Conservation (phyloP, 2,113 vertebrate species). For the Empidonax traillii region DNA sequence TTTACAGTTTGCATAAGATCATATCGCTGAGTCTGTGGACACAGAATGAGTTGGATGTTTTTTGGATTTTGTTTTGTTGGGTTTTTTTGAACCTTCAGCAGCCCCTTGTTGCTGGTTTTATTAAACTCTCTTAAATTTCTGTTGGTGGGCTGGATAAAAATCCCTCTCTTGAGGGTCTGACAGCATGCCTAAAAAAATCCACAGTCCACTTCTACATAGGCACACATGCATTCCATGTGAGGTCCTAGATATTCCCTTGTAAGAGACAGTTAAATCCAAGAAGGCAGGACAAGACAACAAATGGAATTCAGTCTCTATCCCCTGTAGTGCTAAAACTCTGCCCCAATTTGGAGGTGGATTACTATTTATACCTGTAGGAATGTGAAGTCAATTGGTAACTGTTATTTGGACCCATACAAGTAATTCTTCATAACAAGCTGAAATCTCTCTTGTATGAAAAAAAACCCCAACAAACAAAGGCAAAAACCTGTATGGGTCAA, state of each 20-base stretch:
- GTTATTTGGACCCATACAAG: not conserved
- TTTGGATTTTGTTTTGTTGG: not conserved
- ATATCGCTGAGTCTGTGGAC: not conserved
- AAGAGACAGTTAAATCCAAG: constrained; percentile 26
- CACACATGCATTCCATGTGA: not conserved
- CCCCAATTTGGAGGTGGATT: not conserved
- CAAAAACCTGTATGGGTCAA: constrained; percentile 29
- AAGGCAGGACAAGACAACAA: not conserved
- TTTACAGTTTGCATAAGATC: constrained; percentile 15
- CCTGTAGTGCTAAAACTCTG: not conserved
- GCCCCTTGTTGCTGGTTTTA: not conserved
- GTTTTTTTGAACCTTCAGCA: not conserved
- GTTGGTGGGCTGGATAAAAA: not conserved
- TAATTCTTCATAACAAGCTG: constrained; percentile 12
- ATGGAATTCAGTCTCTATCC: not conserved
- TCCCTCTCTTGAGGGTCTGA: not conserved
- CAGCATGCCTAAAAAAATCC: constrained; percentile 18
- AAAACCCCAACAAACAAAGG: constrained; percentile 51
- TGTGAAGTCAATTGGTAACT: constrained; percentile 14
- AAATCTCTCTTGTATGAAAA: constrained; percentile 36
- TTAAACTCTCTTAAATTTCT: not conserved
- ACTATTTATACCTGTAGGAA: not conserved
- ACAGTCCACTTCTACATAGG: not conserved
- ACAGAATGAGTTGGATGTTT: not conserved
- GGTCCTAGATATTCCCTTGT: not conserved